These are phyloP conservation scores for Haemorhous mexicanus DNA, from an alignment of 2,113 vertebrate species.

Conservation along the genomic window DNA sequence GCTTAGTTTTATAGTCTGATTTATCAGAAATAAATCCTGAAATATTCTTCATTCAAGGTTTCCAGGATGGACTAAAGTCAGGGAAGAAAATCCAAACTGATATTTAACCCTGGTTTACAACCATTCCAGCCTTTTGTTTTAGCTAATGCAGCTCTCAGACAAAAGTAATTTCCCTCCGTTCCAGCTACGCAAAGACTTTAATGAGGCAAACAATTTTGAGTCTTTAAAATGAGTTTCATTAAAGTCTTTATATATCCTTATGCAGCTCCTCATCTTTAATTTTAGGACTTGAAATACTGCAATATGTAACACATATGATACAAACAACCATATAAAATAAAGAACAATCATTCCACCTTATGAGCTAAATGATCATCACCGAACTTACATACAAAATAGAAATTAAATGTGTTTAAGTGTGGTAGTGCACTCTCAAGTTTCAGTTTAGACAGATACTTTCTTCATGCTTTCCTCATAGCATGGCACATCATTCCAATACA, in stretches of 20 bases:
- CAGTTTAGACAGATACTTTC: background rate
- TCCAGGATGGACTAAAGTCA: background rate
- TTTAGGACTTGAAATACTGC: background rate
- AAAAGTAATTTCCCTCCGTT: background rate
- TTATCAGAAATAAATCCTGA: conserved; percentile 31
- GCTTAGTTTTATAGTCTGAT: background rate
- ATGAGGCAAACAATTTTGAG: background rate
- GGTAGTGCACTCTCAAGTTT: background rate
- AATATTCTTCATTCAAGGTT: background rate
- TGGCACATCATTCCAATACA: background rate
- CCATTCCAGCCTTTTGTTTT: background rate
- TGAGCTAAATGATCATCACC: background rate
- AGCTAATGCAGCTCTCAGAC: background rate
- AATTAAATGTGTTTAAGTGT: background rate
- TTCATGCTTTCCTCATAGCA: background rate
- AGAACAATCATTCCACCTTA: background rate
- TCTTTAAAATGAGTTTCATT: background rate
- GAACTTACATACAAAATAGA: background rate
- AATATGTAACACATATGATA: background rate
- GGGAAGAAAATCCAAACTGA: background rate
- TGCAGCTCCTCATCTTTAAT: background rate
- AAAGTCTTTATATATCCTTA: background rate
- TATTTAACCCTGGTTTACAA: background rate
- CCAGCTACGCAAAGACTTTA: background rate
- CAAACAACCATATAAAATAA: background rate